phyloP scores from a whole-genome alignment of 2,888 invertebrate genomes.

The Parasteatoda lunata region DNA sequence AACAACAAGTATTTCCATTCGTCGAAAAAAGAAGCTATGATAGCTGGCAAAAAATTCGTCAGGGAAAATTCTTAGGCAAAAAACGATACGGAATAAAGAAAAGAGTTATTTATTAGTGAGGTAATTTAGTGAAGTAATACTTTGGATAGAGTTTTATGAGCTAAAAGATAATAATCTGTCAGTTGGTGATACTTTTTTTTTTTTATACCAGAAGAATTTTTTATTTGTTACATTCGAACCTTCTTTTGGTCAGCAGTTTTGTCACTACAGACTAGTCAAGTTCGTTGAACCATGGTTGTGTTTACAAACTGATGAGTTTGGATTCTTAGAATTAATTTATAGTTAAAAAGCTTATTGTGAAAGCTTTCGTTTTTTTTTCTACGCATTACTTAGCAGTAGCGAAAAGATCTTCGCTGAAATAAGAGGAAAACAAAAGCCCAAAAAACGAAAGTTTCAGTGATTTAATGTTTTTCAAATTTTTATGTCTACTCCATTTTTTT shows the following conservation, averaged over 20 bases:
- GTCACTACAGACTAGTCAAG: constrained; percentile 9
- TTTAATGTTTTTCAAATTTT: too few species aligned
- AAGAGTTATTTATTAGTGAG: background rate
- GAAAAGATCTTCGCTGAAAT: too few species aligned
- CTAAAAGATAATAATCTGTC: constrained; percentile 2
- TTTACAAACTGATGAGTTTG: background rate
- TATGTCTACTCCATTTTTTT: too few species aligned
- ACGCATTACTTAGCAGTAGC: too few species aligned
- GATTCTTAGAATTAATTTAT: background rate
- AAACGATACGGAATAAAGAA: background rate
- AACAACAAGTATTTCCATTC: constrained; percentile 2
- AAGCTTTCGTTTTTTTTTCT: too few species aligned
- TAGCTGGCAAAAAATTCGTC: background rate
- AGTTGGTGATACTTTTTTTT: background rate
- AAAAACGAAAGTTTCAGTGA: too few species aligned
- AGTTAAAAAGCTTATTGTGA: too few species aligned
- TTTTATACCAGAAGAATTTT: background rate
- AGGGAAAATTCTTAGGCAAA: background rate
- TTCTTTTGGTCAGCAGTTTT: background rate
- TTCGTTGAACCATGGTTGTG: background rate
- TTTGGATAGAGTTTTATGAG: background rate
- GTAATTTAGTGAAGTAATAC: constrained; percentile 1
- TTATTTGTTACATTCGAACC: background rate
- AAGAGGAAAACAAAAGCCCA: too few species aligned
- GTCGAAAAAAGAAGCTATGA: background rate